Percentiles rank a stretch among this genome's conserved stretches.
phyloP scores from a whole-genome alignment of 2,888 invertebrate genomes.

The Drosophila hamatofila region DNA sequence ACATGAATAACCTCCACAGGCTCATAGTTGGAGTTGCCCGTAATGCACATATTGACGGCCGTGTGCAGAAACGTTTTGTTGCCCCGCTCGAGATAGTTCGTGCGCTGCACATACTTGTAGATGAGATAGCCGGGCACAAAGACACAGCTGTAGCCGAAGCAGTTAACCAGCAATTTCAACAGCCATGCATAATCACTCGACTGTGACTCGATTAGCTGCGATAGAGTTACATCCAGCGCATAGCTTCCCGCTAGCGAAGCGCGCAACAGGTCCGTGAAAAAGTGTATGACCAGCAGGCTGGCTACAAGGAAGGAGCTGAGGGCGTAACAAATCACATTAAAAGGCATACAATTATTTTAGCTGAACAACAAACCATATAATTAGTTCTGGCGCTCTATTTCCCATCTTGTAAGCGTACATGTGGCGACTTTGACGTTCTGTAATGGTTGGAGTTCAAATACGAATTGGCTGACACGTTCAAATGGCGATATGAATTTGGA shows the following conservation, averaged over 20 bases:
- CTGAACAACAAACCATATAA: slow-evolving; percentile 75
- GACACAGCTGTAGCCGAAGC: slow-evolving; percentile 95
- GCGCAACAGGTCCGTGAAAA: slow-evolving; percentile 83
- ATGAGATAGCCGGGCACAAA: slow-evolving; percentile 93
- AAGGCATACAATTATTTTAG: background rate
- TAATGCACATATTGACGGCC: slow-evolving; percentile 83
- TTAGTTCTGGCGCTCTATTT: slow-evolving; percentile 85
- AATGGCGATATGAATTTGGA: slow-evolving; percentile 17
- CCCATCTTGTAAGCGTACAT: slow-evolving; percentile 77
- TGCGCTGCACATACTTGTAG: slow-evolving; percentile 92
- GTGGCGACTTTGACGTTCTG: slow-evolving; percentile 24
- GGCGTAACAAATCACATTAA: background rate
- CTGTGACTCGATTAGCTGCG: slow-evolving; percentile 85
- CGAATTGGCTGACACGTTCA: slow-evolving; percentile 33
- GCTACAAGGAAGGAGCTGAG: slow-evolving; percentile 77
- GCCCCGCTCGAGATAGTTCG: slow-evolving; percentile 91
- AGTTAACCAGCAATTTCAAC: slow-evolving; percentile 91
- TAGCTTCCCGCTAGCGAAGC: slow-evolving; percentile 83
- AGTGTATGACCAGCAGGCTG: slow-evolving; percentile 83
- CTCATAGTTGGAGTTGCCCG: slow-evolving; percentile 76
- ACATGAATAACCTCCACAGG: slow-evolving; percentile 85
- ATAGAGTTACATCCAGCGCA: slow-evolving; percentile 77
- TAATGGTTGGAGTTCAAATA: slow-evolving; percentile 11
- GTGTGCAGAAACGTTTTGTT: slow-evolving; percentile 79
- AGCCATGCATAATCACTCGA: slow-evolving; percentile 90